Conservation (phyloP, 1,140 invertebrate genomes). For the Portunus trituberculatus region DNA sequence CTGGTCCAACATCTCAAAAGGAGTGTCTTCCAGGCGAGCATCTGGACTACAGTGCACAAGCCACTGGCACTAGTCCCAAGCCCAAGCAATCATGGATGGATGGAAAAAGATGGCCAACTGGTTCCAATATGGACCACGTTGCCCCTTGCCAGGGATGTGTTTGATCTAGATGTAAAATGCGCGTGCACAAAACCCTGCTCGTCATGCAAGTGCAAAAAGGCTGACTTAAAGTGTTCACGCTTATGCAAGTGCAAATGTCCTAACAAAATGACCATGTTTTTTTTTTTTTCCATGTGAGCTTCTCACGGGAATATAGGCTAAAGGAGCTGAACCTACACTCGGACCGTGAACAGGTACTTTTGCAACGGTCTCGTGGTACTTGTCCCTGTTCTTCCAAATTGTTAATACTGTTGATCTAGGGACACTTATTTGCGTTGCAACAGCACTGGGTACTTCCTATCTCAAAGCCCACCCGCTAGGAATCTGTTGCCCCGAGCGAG, state of each 20-base stretch:
- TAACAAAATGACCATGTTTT: too few relatives aligned
- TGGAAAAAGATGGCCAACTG: neutral
- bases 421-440: too few relatives aligned
- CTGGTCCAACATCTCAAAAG: slow-evolving; percentile 52
- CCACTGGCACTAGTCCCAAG: neutral
- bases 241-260: slow-evolving; percentile 1
- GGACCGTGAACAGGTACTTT: too few relatives aligned
- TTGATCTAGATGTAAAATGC: slow-evolving; percentile 40
- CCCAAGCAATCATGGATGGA: slow-evolving; percentile 42
- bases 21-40: slow-evolving; percentile 36
- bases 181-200: slow-evolving; percentile 29
- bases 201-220: slow-evolving; percentile 40
- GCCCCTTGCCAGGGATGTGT: slow-evolving; percentile 39
- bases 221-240: neutral
- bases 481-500: too few relatives aligned
- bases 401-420: too few relatives aligned
- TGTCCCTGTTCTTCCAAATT: too few relatives aligned
- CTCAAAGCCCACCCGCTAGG: too few relatives aligned
- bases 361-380: too few relatives aligned
- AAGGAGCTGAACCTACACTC: too few relatives aligned
- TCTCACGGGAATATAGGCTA: too few relatives aligned
- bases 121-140: slow-evolving; percentile 46
- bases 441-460: too few relatives aligned
- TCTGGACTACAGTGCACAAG: slow-evolving; percentile 44
- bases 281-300: too few relatives aligned